Conservation (phyloP, 2,113 vertebrate genomes). For the Mirza zaza region DNA sequence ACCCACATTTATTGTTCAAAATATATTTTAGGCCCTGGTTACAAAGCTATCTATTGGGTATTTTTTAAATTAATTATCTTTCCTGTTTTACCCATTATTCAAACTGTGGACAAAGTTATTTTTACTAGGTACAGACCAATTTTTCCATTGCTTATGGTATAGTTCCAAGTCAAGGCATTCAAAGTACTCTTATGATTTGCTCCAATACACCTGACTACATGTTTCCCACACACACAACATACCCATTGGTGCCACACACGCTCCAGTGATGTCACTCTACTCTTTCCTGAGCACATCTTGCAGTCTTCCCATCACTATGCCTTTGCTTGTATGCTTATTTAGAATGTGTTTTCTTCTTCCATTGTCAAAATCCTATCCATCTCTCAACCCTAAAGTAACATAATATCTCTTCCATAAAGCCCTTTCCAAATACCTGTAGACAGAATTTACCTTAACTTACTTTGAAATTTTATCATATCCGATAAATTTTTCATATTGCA, state of each 20-base stretch:
- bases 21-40: not conserved
- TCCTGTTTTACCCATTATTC: not conserved
- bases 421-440: not conserved
- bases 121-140: not conserved
- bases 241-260: fast-evolving
- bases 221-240: not conserved
- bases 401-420: not conserved
- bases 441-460: not conserved
- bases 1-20: not conserved
- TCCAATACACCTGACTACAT: not conserved
- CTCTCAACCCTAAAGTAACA: not conserved
- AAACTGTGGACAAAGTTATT: not conserved
- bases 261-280: not conserved
- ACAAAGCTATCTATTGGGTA: not conserved
- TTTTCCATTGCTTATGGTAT: not conserved
- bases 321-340: not conserved
- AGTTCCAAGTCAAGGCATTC: not conserved
- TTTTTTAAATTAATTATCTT: not conserved
- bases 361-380: not conserved
- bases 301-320: not conserved
- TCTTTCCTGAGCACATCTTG: not conserved
- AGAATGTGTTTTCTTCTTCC: not conserved
- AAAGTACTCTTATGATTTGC: not conserved
- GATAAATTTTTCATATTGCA: not conserved
- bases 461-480: not conserved